Base-by-base conservation (phyloP, 2,888 invertebrate genomes). In the Tupiocoris notatus region DNA sequence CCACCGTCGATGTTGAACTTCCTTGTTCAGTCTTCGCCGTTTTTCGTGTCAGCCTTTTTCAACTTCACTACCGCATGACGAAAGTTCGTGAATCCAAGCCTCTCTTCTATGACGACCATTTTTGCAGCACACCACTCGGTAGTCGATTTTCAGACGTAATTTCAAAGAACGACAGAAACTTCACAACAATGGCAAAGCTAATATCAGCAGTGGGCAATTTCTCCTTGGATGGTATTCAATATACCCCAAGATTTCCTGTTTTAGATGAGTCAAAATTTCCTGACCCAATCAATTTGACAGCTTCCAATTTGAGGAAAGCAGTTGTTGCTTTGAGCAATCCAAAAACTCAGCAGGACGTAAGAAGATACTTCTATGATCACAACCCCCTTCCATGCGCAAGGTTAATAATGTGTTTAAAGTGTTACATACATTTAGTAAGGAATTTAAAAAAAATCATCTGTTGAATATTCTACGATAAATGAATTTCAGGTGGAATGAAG, bases 101-200 rank as follows among this genome's bases (percentile, higher is more conserved):
- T 12, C 56, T 73, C 16, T 63, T 62, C 23, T 73, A 73, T 62
- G 73, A 73, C 63, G 73, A 73, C 20, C 62, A 73, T 73, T 73
- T 73, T 22, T 62, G 73, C 73, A 65, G 61, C 54, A 39, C 23
- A 39, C 62, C 63, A 6, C 22, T 73, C 9, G n/a, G 58, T 0
- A 24, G 12, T 39, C 25, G 62, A 1, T 73, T 62, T 62, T 9
- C 25, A 61, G 56, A 73, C 2, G 39, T 73, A 18, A 25, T 73
- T 12, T 61, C 62, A 12, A 39, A 73, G 6, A 17, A 39, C 17
- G 73, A 73, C 21, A 18, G 63, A 22, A 73, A 73, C 39, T 73
- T 73, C 54, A 57, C 62, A 1, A 73, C 62, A 25, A 16, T 73
- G 73, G 73, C 73, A 3, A 16, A 62, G 16, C 39, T 73, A 6